Conservation (phyloP, 1,140 invertebrate species). For the Eufriesea mexicana region DNA sequence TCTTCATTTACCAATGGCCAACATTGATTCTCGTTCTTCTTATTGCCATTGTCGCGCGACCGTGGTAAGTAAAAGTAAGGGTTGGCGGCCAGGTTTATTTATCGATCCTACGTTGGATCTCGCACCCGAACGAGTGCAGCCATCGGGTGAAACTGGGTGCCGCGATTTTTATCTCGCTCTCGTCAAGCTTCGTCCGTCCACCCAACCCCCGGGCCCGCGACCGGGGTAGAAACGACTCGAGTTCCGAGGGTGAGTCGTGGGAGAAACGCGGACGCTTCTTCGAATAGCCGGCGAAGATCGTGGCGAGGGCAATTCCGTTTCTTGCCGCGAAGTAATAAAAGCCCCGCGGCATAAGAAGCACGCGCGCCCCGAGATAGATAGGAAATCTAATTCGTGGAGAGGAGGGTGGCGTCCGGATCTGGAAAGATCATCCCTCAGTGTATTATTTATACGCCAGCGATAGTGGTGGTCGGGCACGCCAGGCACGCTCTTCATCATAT, state of each 20-base stretch:
- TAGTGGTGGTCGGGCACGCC: slow-evolving; percentile 79
- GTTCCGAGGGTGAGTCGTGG: neutral
- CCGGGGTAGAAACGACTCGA: no score
- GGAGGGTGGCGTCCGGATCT: slow-evolving; percentile 67
- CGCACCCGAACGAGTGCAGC: neutral
- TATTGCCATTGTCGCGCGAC: slow-evolving; percentile 40
- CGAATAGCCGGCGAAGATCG: slow-evolving; percentile 10
- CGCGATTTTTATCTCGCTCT: neutral
- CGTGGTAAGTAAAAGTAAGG: slow-evolving; percentile 37
- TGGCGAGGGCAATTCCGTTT: slow-evolving; percentile 38
- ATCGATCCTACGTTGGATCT: slow-evolving; percentile 2
- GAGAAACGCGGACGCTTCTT: neutral
- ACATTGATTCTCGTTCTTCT: slow-evolving; percentile 52
- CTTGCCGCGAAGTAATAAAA: slow-evolving; percentile 54
- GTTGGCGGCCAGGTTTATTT: slow-evolving; percentile 20
- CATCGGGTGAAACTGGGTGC: neutral
- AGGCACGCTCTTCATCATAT: slow-evolving; percentile 74
- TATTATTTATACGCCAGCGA: slow-evolving; percentile 79
- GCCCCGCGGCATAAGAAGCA: slow-evolving; percentile 13
- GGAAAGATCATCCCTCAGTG: slow-evolving; percentile 73
- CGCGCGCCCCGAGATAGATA: slow-evolving; percentile 70
- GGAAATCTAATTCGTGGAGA: slow-evolving; percentile 78
- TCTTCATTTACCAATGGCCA: slow-evolving; percentile 65
- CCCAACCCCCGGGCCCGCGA: neutral
- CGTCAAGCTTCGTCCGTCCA: no score